Percentiles rank a stretch among this genome's conserved stretches.
phyloP scores from a whole-genome alignment of 2,888 invertebrate genomes.

The Coleophora flavipennella region DNA sequence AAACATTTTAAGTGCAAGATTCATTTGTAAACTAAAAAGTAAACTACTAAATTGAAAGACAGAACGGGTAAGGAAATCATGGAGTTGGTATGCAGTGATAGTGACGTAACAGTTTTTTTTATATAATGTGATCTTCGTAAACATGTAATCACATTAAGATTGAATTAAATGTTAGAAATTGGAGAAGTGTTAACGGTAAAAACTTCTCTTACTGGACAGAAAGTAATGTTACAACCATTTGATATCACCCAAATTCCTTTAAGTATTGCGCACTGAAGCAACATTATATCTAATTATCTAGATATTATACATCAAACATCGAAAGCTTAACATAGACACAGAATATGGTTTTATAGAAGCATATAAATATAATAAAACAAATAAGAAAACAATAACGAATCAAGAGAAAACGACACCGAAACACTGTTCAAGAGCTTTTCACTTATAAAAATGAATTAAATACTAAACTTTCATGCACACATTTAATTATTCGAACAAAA shows the following conservation, averaged over 20 bases:
- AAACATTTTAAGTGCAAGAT: slow-evolving; percentile 9
- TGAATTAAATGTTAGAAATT: no score
- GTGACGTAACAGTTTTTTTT: background rate
- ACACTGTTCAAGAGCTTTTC: slow-evolving; percentile 51
- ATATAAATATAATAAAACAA: slow-evolving; percentile 26
- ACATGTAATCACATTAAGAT: no score
- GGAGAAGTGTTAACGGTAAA: no score
- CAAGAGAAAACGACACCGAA: slow-evolving; percentile 60
- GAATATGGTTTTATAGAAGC: slow-evolving; percentile 34
- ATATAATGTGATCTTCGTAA: no score
- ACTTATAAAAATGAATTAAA: slow-evolving; percentile 12
- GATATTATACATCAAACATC: slow-evolving; percentile 55
- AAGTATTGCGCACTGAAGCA: slow-evolving; percentile 49
- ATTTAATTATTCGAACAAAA: slow-evolving; percentile 1
- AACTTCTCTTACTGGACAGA: slow-evolving; percentile 9
- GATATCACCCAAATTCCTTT: slow-evolving; percentile 70
- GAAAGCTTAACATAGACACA: slow-evolving; percentile 54
- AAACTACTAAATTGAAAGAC: slow-evolving; percentile 7
- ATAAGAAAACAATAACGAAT: slow-evolving; percentile 33
- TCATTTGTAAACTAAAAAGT: slow-evolving; percentile 4
- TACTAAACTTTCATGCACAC: slow-evolving; percentile 3
- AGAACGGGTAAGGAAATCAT: slow-evolving; percentile 3
- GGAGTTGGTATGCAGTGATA: slow-evolving; percentile 4
- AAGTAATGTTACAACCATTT: slow-evolving; percentile 42
- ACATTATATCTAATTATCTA: slow-evolving; percentile 30